phyloP scores from a whole-genome alignment of 2,797 vertebrate species.

The Botia almorhae region DNA sequence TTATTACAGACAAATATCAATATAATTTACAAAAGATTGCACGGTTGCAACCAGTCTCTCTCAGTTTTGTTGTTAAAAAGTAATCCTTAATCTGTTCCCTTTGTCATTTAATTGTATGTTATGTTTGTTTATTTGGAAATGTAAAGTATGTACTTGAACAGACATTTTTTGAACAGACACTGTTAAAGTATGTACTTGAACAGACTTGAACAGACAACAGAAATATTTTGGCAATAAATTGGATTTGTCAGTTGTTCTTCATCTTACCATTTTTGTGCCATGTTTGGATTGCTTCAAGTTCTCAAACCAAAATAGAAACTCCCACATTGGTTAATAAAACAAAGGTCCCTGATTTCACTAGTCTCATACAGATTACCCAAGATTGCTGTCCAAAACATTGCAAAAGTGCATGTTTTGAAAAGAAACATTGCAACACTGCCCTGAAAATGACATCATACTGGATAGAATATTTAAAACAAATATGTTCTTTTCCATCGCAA shows the following conservation, averaged over 20 bases:
- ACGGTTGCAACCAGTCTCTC: too few relatives aligned
- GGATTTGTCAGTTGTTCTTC: not conserved
- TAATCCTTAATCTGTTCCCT: too few relatives aligned
- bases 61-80: too few relatives aligned
- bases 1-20: too few relatives aligned
- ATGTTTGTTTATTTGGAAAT: too few relatives aligned
- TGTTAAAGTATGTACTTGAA: too few relatives aligned
- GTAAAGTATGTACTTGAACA: too few relatives aligned
- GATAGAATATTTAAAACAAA: not conserved
- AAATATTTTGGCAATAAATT: too few relatives aligned
- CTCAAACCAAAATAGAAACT: conserved; percentile 1
- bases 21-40: too few relatives aligned
- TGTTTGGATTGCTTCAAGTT: not conserved
- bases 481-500: not conserved
- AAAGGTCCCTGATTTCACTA: conserved; percentile 2
- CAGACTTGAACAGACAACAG: too few relatives aligned
- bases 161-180: too few relatives aligned
- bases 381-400: not conserved
- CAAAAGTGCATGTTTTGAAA: not conserved
- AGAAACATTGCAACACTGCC: not conserved
- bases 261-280: not conserved
- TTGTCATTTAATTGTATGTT: too few relatives aligned
- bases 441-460: not conserved
- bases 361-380: not conserved
- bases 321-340: conserved; percentile 11